Evolutionary conservation across 1,140 invertebrate genomes (phyloP).

Genomic region (Augochlora pura): DNA sequence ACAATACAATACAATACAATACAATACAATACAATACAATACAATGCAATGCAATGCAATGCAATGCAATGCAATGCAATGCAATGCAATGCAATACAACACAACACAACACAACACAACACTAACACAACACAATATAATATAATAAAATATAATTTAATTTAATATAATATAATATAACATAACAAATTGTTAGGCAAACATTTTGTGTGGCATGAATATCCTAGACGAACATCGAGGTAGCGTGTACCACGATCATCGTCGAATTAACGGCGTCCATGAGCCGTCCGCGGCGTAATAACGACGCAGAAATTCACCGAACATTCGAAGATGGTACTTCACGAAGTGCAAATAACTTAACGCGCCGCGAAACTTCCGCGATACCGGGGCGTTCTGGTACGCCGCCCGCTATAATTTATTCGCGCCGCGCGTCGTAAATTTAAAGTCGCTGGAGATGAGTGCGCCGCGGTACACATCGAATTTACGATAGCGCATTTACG

Average conservation of each 20-base stretch:
- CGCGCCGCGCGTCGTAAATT: constrained; percentile 19
- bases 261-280: not conserved
- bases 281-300: not conserved
- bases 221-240: no score
- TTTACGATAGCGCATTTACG: constrained; percentile 18
- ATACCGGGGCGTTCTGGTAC: not conserved
- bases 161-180: no score
- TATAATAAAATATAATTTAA: no score
- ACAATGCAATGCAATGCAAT: no score
- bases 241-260: not conserved
- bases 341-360: constrained; percentile 3
- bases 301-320: not conserved
- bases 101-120: no score
- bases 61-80: no score
- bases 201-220: no score
- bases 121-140: no score
- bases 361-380: not conserved
- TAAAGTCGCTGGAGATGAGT: constrained; percentile 30
- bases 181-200: no score
- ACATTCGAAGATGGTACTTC: not conserved
- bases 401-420: constrained; percentile 12
- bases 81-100: no score
- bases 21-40: no score
- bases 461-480: constrained; percentile 9
- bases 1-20: no score